Base-by-base conservation (phyloP, 30 jellyfish, hydroid and myxozoan genomes). In the Mastigias papua region DNA sequence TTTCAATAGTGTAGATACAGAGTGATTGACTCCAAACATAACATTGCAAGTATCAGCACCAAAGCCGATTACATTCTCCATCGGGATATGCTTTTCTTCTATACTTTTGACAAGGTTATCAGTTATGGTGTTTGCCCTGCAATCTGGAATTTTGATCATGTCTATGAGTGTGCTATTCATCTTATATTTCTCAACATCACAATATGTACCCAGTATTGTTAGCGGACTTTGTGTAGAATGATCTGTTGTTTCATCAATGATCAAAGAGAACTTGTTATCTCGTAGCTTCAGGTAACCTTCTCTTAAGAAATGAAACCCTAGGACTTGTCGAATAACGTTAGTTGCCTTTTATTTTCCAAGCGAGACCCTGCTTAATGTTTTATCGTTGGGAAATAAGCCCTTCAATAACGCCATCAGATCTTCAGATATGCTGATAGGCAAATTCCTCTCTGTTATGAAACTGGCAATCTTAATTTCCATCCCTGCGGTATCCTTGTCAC, bases 171-270 rank as follows among this genome's bases (percentile, higher is more conserved):
- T 30, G 76, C 35, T 69, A 32, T 82, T 31, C 92, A 82, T 65
- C 35, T 48, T 51, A 46, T 1, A 82, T 37, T 28, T 25, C 46
- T 66, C 84, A 28, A n/a, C 73, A 80, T 67, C 63, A 69, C 65
- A 82, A 67, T 22, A 66, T 20, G 76, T 46, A 6, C 86, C 92
- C 37, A 82, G 92, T 13, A 82, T 21, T 15, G 92, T 76, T 49
- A 82, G 92, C 86, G 65, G 92, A 22, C 75, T 5, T 50, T 30
- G 75, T 67, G 92, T 68, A 21, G 92, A 82, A 3, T 34, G 62
- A 73, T 82, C 92, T 13, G 85, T 82, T 66, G 85, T 82, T 49
- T 82, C 92, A 57, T 82, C 92, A 32, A 82, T 82, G 76, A 82
- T 67, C 46, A 82, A 50, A 46, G 77, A 66, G 35, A 82, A 64